Conservation (phyloP, 2,113 vertebrate genomes). For the Acrocephalus kingi region DNA sequence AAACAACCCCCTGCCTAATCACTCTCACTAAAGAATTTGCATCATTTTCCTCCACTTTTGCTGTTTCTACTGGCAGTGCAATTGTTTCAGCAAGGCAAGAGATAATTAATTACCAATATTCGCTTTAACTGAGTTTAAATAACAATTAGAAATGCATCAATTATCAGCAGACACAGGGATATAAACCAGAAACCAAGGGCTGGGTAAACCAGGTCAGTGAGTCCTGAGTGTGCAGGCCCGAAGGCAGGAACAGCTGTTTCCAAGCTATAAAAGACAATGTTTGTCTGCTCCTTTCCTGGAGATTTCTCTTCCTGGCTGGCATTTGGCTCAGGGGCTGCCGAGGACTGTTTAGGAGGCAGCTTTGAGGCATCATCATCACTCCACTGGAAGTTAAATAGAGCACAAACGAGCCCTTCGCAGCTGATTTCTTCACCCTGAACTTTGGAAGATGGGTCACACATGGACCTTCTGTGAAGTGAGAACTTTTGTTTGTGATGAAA, state of each 20-base stretch:
- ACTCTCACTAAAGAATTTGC: background rate
- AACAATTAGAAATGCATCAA: background rate
- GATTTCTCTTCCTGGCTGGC: background rate
- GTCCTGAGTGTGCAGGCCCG: background rate
- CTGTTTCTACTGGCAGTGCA: background rate
- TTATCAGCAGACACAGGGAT: background rate
- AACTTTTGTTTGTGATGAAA: background rate
- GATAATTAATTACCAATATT: slow-evolving; percentile 1
- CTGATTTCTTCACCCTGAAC: background rate
- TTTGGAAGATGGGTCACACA: background rate
- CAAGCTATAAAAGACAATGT: background rate
- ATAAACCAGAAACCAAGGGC: background rate
- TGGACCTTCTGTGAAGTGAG: background rate
- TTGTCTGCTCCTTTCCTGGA: background rate
- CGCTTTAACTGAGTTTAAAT: background rate
- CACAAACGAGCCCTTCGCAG: background rate
- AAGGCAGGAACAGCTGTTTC: slow-evolving; percentile 14
- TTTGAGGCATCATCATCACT: background rate
- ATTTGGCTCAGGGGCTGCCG: background rate
- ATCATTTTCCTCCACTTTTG: background rate
- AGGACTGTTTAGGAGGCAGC: background rate
- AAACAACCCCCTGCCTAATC: background rate
- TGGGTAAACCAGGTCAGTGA: slow-evolving; percentile 15
- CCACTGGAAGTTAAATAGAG: background rate
- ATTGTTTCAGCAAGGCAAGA: background rate